Conservation (phyloP, 2,888 invertebrate species). For the Hylaea fasciaria region DNA sequence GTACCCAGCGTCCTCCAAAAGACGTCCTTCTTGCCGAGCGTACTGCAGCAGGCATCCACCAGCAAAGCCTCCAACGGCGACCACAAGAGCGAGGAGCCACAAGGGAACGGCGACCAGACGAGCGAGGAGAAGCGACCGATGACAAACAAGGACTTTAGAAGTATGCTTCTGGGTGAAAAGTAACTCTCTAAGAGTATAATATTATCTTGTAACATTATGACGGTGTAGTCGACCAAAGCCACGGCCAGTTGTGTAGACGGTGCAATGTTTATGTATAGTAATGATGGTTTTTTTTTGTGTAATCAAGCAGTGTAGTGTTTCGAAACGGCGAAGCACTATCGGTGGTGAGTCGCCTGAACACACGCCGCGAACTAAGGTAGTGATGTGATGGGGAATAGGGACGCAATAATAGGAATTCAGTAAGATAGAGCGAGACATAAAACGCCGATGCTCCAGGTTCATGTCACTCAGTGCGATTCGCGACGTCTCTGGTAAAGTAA, state of each 20-base stretch:
- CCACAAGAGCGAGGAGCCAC: conserved; percentile 7
- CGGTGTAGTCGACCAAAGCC: conserved; percentile 2
- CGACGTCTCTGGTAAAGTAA: too few relatives aligned
- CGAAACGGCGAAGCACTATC: too few relatives aligned
- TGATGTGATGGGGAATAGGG: too few relatives aligned
- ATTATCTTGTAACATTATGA: neutral
- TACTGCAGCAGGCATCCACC: conserved; percentile 68
- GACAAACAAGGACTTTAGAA: conserved; percentile 84
- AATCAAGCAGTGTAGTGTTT: neutral
- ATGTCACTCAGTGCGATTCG: too few relatives aligned
- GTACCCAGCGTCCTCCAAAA: conserved; percentile 76
- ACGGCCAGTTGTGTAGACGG: conserved; percentile 8
- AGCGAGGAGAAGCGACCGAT: conserved; percentile 59
- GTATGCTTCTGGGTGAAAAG: conserved; percentile 76
- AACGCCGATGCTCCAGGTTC: too few relatives aligned
- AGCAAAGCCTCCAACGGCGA: conserved; percentile 55
- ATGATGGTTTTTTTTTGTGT: too few relatives aligned
- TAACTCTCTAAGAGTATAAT: conserved; percentile 8
- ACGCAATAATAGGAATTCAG: too few relatives aligned
- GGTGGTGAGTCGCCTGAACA: too few relatives aligned
- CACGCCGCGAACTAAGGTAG: too few relatives aligned
- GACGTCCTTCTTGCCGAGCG: conserved; percentile 64
- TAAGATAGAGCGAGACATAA: too few relatives aligned
- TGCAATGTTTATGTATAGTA: too few relatives aligned
- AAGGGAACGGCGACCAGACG: conserved; percentile 36